Percentiles rank a stretch among this genome's conserved stretches.
Evolutionary conservation across 1,140 invertebrate species (phyloP).

Genomic region (Lethocerus indicus): DNA sequence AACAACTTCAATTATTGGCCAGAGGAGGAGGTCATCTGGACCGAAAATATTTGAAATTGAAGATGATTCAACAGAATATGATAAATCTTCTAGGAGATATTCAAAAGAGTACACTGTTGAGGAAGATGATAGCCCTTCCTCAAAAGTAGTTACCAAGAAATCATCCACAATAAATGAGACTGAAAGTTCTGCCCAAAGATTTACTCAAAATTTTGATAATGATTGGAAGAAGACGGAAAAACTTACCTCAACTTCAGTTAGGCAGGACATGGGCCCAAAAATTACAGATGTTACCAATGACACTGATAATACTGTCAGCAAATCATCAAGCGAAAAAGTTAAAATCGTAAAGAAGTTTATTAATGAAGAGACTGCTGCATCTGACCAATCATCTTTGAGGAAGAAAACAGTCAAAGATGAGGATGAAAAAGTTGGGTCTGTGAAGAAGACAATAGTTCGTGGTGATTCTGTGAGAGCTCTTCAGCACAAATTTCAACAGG

Average conservation of each 20-base stretch:
- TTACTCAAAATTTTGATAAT: slow-evolving; percentile 9
- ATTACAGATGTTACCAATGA: slow-evolving; percentile 1
- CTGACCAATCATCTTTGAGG: background rate
- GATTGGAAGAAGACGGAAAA: background rate
- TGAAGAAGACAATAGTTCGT: slow-evolving; percentile 14
- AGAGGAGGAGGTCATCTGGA: slow-evolving; percentile 11
- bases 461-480: slow-evolving; percentile 49
- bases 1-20: slow-evolving; percentile 14
- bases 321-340: background rate
- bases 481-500: slow-evolving; percentile 53
- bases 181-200: slow-evolving; percentile 2
- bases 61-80: background rate
- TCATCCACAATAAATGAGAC: background rate
- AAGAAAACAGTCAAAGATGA: background rate
- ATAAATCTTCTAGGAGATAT: background rate
- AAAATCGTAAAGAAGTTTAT: slow-evolving; percentile 1
- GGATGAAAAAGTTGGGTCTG: slow-evolving; percentile 10
- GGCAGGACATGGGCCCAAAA: too few species aligned
- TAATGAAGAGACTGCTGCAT: background rate
- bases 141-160: slow-evolving; percentile 1
- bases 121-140: background rate
- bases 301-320: background rate
- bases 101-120: slow-evolving; percentile 10
- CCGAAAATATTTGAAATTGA: slow-evolving; percentile 15
- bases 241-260: background rate